Conservation (phyloP, 2,113 vertebrate species). For the Dipodomys spectabilis region DNA sequence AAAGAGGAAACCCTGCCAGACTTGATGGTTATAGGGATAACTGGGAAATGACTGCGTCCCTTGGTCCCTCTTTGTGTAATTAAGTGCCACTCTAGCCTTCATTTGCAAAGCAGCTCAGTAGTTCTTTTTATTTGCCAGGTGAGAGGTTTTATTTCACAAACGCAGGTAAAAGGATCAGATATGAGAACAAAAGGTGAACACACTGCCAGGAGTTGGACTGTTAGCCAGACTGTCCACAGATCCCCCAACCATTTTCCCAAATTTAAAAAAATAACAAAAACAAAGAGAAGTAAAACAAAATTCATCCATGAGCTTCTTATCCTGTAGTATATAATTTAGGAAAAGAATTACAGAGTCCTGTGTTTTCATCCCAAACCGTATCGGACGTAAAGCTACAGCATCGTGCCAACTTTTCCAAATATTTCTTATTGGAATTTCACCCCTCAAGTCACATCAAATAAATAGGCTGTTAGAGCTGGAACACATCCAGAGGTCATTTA, state of each 20-base stretch:
- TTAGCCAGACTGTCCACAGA: background rate
- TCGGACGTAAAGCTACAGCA: background rate
- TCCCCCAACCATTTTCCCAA: background rate
- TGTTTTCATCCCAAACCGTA: slow-evolving; percentile 54
- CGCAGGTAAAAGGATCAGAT: background rate
- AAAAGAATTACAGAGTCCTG: slow-evolving; percentile 43
- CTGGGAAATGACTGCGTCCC: background rate
- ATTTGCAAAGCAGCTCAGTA: background rate
- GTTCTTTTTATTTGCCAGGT: background rate
- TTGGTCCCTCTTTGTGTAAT: background rate
- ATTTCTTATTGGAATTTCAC: slow-evolving; percentile 7
- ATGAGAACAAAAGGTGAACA: background rate
- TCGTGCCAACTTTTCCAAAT: background rate
- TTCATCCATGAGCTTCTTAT: background rate
- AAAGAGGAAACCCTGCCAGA: background rate
- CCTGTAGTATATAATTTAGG: slow-evolving; percentile 30
- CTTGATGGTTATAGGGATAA: background rate
- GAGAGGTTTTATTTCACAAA: background rate
- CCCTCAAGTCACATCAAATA: background rate
- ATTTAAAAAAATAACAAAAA: slow-evolving; percentile 39
- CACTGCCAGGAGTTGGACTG: background rate
- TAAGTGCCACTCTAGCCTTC: background rate
- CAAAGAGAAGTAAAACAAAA: slow-evolving; percentile 27
- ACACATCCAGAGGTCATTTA: background rate
- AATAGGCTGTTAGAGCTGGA: slow-evolving; percentile 14